phyloP scores from a whole-genome alignment of 2,797 vertebrate species.

The Gymnothorax javanicus region DNA sequence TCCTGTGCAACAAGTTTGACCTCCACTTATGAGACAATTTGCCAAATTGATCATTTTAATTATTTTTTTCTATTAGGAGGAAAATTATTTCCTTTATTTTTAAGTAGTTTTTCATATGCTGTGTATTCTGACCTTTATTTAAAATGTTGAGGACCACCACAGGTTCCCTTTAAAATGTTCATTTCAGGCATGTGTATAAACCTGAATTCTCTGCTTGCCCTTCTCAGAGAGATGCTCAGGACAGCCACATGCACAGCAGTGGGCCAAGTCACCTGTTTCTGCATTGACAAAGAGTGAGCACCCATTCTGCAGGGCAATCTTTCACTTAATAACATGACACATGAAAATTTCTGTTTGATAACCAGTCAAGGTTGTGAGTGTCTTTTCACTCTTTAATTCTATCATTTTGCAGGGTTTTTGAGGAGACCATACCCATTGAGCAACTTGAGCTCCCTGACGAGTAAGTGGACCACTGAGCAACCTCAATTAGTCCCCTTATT shows the following conservation, averaged over 20 bases:
- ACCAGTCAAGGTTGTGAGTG: not conserved
- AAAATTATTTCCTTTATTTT: too few relatives aligned
- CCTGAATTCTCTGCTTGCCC: not conserved
- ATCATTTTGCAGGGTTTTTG: constrained; percentile 69
- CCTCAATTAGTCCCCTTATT: not conserved
- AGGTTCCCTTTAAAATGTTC: not conserved
- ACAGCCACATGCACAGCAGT: constrained; percentile 79
- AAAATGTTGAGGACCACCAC: too few relatives aligned
- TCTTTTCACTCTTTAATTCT: constrained; percentile 9
- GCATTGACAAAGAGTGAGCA: constrained; percentile 82
- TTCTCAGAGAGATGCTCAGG: constrained; percentile 70
- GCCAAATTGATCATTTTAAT: too few relatives aligned
- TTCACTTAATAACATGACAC: not conserved
- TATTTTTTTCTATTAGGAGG: too few relatives aligned
- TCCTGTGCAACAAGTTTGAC: too few relatives aligned
- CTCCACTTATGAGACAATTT: too few relatives aligned
- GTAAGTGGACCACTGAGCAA: constrained; percentile 53
- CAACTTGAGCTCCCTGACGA: constrained; percentile 78
- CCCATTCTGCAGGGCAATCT: not conserved
- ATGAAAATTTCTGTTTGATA: not conserved
- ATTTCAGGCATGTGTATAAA: not conserved
- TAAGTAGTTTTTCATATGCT: too few relatives aligned
- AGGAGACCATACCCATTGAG: constrained; percentile 78
- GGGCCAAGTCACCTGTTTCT: constrained; percentile 77
- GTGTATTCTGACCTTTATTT: too few relatives aligned